Evolutionary conservation across 2,888 invertebrate species (phyloP), one percentile per base, ranked within the genome.

Genomic region (Morpho achilles): DNA sequence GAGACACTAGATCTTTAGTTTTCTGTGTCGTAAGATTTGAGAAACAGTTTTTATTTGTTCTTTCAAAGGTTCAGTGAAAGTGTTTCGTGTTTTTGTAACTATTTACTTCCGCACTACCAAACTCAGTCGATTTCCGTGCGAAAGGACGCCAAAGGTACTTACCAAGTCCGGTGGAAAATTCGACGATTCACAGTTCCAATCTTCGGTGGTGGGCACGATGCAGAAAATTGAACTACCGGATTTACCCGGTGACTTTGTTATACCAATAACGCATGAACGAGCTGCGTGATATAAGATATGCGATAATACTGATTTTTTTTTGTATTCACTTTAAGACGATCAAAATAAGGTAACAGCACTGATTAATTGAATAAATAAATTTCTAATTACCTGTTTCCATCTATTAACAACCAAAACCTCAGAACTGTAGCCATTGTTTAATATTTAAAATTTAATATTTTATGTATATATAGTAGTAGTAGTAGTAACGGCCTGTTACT

Each of bases 161-260:
- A 51, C 42, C 63, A 62, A 73, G 66, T 69, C 65, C 67, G 58
- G 59, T 68, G 73, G 71, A 71, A 72, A 70, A 72, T 71, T 66
- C 63, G 66, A 60, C 73, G 70, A 75, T 73, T 76, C 72, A 76
- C 75, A 75, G 74, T 76, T 75, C 71, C 74, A 75, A 78, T 76
- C 73, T 76, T 72, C 65, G 69, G 63, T 64, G 59, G 67, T 67
- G 70, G 70, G 64, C 65, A 64, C 67, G 75, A 73, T 76, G 82
- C 82, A 80, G 81, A 82, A 83, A 83, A 83, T 82, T 80, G 74
- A 71, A 74, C 63, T 69, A 70, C 68, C 70, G 58, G 65, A 66
- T 67, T 64, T 63, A 62, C 53, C 44, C 55, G 42, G 44, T 53
- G 47, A 56, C 53, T 59, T 56, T 51, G 60, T 56, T 58, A 51